Conservation (phyloP, 1,140 invertebrate genomes). For the Campoletis sonorensis region DNA sequence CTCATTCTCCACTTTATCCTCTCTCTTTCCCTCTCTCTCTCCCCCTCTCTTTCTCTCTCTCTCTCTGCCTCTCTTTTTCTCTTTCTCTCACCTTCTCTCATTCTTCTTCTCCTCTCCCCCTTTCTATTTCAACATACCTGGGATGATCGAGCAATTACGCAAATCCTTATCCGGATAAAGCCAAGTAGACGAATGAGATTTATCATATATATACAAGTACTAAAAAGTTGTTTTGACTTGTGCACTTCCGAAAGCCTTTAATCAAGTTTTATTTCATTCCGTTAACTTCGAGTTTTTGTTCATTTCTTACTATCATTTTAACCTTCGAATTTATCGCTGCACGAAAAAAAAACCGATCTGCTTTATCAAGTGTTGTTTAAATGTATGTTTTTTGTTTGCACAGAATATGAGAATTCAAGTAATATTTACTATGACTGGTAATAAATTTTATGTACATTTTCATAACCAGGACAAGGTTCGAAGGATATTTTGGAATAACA, state of each 20-base stretch:
- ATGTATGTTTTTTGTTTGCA: too few species aligned
- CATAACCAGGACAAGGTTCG: too few species aligned
- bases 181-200: conserved; percentile 29
- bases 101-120: neutral
- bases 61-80: neutral
- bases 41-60: neutral
- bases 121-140: conserved; percentile 25
- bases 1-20: neutral
- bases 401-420: too few species aligned
- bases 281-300: too few species aligned
- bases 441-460: too few species aligned
- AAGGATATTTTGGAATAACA: too few species aligned
- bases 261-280: neutral
- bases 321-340: too few species aligned
- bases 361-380: too few species aligned
- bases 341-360: too few species aligned
- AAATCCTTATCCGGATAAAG: conserved; percentile 53
- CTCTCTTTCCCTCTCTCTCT: neutral
- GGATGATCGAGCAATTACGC: conserved; percentile 50
- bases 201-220: neutral
- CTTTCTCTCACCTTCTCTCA: neutral
- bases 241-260: neutral
- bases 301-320: too few species aligned
- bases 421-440: too few species aligned
- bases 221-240: neutral